These are phyloP conservation scores for Celastrina argiolus DNA, from an alignment of 2,888 invertebrate species.

Conservation along the genomic window DNA sequence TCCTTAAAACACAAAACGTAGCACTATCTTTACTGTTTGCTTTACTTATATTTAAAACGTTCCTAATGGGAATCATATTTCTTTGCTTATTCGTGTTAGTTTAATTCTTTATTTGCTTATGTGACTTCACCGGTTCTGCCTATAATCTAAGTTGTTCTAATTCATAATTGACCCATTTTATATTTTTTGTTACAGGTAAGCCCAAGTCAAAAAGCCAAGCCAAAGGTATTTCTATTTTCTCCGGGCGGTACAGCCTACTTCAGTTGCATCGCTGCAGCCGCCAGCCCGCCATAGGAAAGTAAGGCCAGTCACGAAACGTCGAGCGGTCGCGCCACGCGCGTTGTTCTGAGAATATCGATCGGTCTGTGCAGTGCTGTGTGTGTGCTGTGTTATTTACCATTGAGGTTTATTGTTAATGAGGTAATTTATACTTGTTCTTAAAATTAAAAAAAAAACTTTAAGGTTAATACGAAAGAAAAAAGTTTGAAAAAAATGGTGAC, in stretches of 20 bases:
- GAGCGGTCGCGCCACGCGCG: constrained; percentile 12
- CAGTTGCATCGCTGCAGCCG: neutral
- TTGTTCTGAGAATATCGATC: neutral
- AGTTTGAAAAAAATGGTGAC: neutral
- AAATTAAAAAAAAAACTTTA: too few relatives aligned
- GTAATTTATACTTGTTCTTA: neutral
- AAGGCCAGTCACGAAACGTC: constrained; percentile 14
- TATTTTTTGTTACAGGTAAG: constrained; percentile 14
- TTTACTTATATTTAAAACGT: too few relatives aligned
- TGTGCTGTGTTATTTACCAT: constrained; percentile 1
- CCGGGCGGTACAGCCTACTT: neutral
- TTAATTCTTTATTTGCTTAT: too few relatives aligned
- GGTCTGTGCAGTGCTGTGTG: constrained; percentile 11
- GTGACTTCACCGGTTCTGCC: too few relatives aligned
- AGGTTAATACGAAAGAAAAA: too few relatives aligned
- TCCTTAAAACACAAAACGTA: too few relatives aligned
- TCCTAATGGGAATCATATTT: too few relatives aligned
- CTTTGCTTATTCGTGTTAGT: too few relatives aligned
- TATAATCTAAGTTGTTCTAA: too few relatives aligned
- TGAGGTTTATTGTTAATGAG: constrained; percentile 19
- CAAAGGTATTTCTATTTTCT: constrained; percentile 1
- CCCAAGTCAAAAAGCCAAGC: neutral
- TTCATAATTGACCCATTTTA: too few relatives aligned
- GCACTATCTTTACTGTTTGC: too few relatives aligned
- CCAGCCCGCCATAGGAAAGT: neutral